Evolutionary conservation across 1,140 invertebrate species (phyloP), one percentile per base, ranked within the genome.

Genomic region (Drosophila busckii): DNA sequence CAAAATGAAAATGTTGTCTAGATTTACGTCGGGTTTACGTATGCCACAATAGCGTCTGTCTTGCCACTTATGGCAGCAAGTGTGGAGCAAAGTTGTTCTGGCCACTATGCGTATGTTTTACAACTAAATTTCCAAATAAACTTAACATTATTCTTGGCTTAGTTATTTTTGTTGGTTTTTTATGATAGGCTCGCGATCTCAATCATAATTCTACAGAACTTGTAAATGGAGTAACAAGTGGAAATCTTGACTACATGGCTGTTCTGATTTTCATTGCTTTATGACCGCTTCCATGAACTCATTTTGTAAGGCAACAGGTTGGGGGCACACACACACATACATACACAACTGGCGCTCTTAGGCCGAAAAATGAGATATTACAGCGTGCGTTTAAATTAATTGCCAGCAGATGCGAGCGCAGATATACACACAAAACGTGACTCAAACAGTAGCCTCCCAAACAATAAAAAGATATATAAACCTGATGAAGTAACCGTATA

Each of bases 181-280:
- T 82, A 80, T 70, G 70, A 75, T 64, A 48, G 45, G 50, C 42
- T 20, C 31, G 46, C 69, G 78, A 84, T 84, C 70, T 85, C 82
- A 84, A 84, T 84, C 82, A 63, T 70, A 61, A 59, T 84, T 84
- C 82, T 59, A 13, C 38, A 41, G 70, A 84, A 84, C 70, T 84
- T 84, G 82, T 84, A 84, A 84, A 62, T 84, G 70, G 73, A 84
- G 82, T 84, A 84, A 84, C 82, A 84, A 84, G 82, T 84, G 82
- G 69, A 84, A 56, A 64, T 64, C 37, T 40, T 34, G 35, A 40
- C 61, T 55, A 28, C 49, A 55, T 49, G 29, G 41, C 38, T 50
- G 48, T 63, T 69, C 46, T 16, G 46, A 58, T 67, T 76, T 41
- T 65, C 46, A 65, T 70, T 75, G 70, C 52, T 76, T 76, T 76